Percentiles rank a stretch among this genome's conserved stretches.
Conservation (phyloP, 2,113 vertebrate genomes). For the Syngnathus scovelli region DNA sequence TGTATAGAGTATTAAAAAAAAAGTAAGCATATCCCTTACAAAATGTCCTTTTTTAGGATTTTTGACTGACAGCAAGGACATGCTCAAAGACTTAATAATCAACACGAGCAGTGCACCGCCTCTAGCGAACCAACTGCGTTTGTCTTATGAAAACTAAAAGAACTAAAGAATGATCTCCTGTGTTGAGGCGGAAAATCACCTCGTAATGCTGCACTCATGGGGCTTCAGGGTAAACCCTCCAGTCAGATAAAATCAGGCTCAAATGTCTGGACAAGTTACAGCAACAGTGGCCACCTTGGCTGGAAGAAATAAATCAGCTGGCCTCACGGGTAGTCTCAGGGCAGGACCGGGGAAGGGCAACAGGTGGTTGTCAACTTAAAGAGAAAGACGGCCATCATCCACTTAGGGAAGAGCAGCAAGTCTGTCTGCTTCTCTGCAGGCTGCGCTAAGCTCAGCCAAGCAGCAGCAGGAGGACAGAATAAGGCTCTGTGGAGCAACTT, state of each 20-base stretch:
- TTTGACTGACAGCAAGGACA: too few species aligned
- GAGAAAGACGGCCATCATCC: constrained; percentile 53
- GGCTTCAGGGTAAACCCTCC: constrained; percentile 41
- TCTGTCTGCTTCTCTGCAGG: constrained; percentile 38
- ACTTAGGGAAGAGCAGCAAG: constrained; percentile 41
- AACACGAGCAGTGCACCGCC: constrained; percentile 8
- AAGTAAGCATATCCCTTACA: constrained; percentile 2
- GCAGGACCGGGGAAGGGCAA: constrained; percentile 41
- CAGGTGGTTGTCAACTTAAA: constrained; percentile 65
- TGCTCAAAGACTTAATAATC: constrained; percentile 18
- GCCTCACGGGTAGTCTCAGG: constrained; percentile 22
- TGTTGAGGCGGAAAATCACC: constrained; percentile 30
- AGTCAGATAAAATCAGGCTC: constrained; percentile 62
- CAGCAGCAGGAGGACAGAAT: constrained; percentile 38
- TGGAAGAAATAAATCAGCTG: constrained; percentile 43
- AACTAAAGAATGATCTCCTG: constrained; percentile 30
- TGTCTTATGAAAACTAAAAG: constrained; percentile 34
- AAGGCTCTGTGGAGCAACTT: constrained; percentile 30
- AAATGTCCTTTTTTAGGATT: constrained; percentile 1
- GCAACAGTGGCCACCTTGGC: constrained; percentile 46
- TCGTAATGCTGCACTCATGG: constrained; percentile 42
- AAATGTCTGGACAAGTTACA: constrained; percentile 57
- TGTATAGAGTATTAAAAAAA: too few species aligned
- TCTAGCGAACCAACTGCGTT: constrained; percentile 24
- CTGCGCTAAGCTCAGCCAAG: constrained; percentile 43